Evolutionary conservation across 2,888 invertebrate genomes (phyloP), one percentile per base, ranked within the genome.

Genomic region (Hyposoter dolosus): DNA sequence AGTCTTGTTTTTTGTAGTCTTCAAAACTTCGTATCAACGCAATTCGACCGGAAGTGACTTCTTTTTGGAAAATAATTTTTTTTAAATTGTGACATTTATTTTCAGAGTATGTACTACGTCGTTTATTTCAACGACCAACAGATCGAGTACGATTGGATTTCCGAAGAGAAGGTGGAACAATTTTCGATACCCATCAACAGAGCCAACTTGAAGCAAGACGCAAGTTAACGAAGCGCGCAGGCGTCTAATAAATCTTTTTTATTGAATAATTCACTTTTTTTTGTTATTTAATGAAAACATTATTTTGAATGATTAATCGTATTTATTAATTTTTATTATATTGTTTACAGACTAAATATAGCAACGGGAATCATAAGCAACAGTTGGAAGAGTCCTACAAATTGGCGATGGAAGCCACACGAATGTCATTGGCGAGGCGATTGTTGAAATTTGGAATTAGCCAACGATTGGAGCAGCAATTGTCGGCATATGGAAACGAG

Each of bases 51-150:
- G 47, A 69, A 69, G 15, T 45, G 19, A 63, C 3, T 69, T 10
- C 72, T n/a, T n/a, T n/a, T n/a, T n/a, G n/a, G 9, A 35, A 35
- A 40, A 9, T 40, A 5, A 40, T 19, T 32, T 28, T 28, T 40
- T 10, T 74, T 28, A 40, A 12, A 60, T 6, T 12, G 12, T 12
- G 0, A 60, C 3, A 12, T 60, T 60, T 28, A 5, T 15, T 60
- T 60, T 35, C 94, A 96, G 96, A 95, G 94, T 0, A 93, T 94
- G 87, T 96, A 96, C 89, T 94, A 95, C 88, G 95, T 96, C 0
- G 95, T 94, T 7, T 96, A 96, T 90, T 95, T 96, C 82, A 95
- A 95, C 84, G 85, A 88, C 5, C 35, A 66, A 12, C 3, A 7
- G n/a, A 93, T 94, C 0, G 94, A 95, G 35, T 91, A 95, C 88